Evolutionary conservation across 1,140 invertebrate species (phyloP).

Genomic region (Schlechtendalia chinensis): DNA sequence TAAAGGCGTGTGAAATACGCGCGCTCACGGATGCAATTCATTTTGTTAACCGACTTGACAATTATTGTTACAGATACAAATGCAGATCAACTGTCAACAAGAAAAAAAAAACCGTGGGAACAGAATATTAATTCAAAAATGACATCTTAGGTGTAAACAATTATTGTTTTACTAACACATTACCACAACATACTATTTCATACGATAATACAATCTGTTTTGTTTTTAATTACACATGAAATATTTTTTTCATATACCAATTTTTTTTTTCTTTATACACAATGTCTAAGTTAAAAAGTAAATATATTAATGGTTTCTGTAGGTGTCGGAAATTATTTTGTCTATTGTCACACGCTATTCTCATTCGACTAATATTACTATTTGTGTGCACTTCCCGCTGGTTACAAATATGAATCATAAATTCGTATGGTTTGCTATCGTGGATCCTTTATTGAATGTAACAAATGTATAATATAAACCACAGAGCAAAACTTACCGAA

Average conservation of each 20-base stretch:
- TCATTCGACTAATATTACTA: too few species aligned
- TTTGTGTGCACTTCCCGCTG: too few species aligned
- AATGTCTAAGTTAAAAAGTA: too few species aligned
- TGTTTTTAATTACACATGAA: not conserved
- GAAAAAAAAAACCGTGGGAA: not conserved
- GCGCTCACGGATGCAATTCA: not conserved
- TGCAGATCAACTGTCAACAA: not conserved
- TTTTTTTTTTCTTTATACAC: too few species aligned
- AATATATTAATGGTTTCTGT: too few species aligned
- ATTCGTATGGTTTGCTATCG: constrained; percentile 34
- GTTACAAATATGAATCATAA: not conserved
- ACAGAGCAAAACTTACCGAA: constrained; percentile 37
- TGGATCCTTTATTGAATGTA: not conserved
- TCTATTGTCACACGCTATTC: too few species aligned
- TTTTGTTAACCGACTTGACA: not conserved
- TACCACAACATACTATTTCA: not conserved
- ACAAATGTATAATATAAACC: constrained; percentile 12
- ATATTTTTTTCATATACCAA: too few species aligned
- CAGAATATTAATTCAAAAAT: not conserved
- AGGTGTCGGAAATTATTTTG: too few species aligned
- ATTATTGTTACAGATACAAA: constrained; percentile 34
- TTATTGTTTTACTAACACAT: not conserved
- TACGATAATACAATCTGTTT: not conserved
- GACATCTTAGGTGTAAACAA: not conserved
- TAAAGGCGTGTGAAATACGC: too few species aligned